Conservation (phyloP, 2,113 vertebrate species). For the Arvicanthis niloticus region DNA sequence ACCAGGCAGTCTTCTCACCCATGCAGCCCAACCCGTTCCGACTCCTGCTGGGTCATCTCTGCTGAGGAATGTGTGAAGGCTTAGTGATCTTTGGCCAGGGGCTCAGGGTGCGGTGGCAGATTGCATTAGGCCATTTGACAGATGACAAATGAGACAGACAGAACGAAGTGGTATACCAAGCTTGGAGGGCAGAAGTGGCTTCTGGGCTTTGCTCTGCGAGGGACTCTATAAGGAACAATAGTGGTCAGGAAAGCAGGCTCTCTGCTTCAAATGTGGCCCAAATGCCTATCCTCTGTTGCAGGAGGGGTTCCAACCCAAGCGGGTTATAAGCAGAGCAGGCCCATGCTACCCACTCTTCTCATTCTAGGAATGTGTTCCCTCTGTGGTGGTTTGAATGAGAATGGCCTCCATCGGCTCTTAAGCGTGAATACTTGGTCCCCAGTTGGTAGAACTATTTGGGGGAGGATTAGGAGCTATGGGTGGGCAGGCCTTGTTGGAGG, state of each 20-base stretch:
- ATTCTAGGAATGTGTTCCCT: neutral
- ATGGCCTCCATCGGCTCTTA: neutral
- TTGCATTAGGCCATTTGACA: neutral
- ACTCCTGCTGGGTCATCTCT: neutral
- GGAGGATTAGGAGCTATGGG: neutral
- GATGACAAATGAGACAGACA: neutral
- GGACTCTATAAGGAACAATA: neutral
- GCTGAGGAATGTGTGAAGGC: neutral
- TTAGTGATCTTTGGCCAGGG: neutral
- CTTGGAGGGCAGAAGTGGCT: neutral
- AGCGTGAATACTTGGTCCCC: neutral
- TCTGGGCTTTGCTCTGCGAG: neutral
- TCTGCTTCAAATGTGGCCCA: accelerated
- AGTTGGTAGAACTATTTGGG: neutral
- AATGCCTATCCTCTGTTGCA: neutral
- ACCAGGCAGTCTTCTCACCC: neutral
- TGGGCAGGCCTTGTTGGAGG: too few species aligned
- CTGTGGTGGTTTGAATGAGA: neutral
- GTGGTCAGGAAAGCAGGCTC: neutral
- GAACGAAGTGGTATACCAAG: neutral
- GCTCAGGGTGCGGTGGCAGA: neutral
- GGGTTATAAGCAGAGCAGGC: neutral
- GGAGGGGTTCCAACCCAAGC: neutral
- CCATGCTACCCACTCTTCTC: neutral
- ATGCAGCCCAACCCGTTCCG: neutral